phyloP scores from a whole-genome alignment of 2,797 vertebrate species.

The Atherinosoma microstoma region DNA sequence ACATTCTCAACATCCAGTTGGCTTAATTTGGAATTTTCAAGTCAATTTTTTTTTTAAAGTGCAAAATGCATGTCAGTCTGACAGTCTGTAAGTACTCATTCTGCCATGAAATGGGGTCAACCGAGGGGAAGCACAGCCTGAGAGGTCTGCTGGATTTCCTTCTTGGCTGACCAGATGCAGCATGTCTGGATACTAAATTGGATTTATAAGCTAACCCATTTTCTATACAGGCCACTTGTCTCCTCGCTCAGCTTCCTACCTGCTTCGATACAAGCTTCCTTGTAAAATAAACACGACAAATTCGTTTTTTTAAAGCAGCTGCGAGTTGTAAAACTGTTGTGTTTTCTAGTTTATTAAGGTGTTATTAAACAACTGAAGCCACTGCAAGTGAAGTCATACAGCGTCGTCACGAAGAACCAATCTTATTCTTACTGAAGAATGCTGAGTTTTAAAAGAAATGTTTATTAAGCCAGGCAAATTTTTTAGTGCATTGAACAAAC shows the following conservation, averaged over 20 bases:
- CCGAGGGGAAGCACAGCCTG: constrained; percentile 23
- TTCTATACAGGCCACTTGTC: constrained; percentile 38
- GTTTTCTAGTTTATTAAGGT: neutral
- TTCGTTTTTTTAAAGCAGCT: neutral
- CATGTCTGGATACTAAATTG: constrained; percentile 67
- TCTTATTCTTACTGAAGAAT: neutral
- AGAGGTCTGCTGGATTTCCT: constrained; percentile 37
- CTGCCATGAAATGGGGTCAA: constrained; percentile 24
- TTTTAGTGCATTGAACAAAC: neutral
- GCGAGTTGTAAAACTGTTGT: neutral
- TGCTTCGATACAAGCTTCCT: neutral
- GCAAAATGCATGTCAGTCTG: neutral
- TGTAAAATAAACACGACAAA: neutral
- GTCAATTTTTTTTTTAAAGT: too few species aligned
- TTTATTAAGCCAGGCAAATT: too few species aligned
- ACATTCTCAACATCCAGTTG: too few species aligned
- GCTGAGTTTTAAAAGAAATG: neutral
- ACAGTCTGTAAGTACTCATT: constrained; percentile 7
- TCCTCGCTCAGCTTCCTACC: neutral
- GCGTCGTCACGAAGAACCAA: neutral
- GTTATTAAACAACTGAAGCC: constrained; percentile 26
- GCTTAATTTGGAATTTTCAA: neutral
- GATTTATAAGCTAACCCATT: constrained; percentile 54
- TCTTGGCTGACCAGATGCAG: constrained; percentile 50
- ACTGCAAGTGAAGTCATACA: constrained; percentile 5